phyloP scores from a whole-genome alignment of 2,797 vertebrate species.

The Lagothrix lagotricha region DNA sequence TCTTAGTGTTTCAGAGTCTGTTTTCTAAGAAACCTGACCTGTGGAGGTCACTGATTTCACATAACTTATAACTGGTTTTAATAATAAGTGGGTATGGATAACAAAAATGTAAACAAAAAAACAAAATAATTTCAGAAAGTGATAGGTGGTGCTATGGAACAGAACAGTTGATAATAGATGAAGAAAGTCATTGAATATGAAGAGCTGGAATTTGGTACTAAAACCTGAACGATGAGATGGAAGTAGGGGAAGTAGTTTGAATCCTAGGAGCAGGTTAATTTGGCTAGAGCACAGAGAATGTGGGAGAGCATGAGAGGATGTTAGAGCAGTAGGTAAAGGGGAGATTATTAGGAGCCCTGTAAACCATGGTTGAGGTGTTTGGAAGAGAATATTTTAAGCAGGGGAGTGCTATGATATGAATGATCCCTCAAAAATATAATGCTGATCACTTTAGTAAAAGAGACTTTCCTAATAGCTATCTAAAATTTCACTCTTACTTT shows the following conservation, averaged over 20 bases:
- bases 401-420: neutral
- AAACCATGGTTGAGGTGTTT: neutral
- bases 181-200: neutral
- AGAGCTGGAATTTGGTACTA: neutral
- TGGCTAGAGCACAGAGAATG: neutral
- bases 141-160: neutral
- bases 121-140: neutral
- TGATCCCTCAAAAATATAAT: neutral
- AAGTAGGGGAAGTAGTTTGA: neutral
- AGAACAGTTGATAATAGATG: neutral
- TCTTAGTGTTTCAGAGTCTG: neutral
- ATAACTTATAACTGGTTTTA: neutral
- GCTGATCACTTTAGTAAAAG: neutral
- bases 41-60: neutral
- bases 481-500: neutral
- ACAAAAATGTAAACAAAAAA: neutral
- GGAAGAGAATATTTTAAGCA: neutral
- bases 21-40: neutral
- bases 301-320: fast-evolving
- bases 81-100: neutral
- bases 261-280: neutral
- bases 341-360: neutral
- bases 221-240: neutral
- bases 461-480: neutral
- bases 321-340: neutral